Conservation (phyloP, 2,888 invertebrate genomes). For the Micropterix aruncella region DNA sequence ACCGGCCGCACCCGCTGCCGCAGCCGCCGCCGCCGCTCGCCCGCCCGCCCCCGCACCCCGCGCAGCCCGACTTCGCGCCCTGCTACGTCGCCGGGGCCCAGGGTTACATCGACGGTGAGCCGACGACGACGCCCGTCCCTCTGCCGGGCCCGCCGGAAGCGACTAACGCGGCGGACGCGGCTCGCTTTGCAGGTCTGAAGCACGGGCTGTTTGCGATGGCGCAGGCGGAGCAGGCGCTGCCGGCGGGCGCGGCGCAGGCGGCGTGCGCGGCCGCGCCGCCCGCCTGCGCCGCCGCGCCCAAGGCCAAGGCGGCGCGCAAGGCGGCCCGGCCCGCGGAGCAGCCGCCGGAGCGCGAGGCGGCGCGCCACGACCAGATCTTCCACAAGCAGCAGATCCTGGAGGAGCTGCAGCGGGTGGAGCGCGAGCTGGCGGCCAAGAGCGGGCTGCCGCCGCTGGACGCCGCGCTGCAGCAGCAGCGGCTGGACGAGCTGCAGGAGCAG, state of each 20-base stretch:
- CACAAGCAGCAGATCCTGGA: constrained; percentile 58
- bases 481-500: constrained; percentile 19
- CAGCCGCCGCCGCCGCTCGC: constrained; percentile 15
- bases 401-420: constrained; percentile 55
- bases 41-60: constrained; percentile 16
- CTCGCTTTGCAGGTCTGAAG: background rate
- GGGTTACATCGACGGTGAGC: constrained; percentile 27
- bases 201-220: background rate
- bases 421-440: constrained; percentile 44
- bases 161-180: constrained; percentile 7
- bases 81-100: constrained; percentile 16
- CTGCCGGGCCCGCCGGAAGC: background rate
- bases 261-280: constrained; percentile 22
- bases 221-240: constrained; percentile 6
- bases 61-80: constrained; percentile 18
- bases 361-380: constrained; percentile 38
- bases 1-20: constrained; percentile 15
- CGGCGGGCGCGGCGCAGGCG: constrained; percentile 7
- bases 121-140: background rate
- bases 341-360: constrained; percentile 35
- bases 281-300: constrained; percentile 19
- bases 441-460: background rate
- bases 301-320: constrained; percentile 32
- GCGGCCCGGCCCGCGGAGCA: constrained; percentile 32
- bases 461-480: constrained; percentile 18